phyloP scores from a whole-genome alignment of 2,888 invertebrate genomes.

The Norana najaformis region DNA sequence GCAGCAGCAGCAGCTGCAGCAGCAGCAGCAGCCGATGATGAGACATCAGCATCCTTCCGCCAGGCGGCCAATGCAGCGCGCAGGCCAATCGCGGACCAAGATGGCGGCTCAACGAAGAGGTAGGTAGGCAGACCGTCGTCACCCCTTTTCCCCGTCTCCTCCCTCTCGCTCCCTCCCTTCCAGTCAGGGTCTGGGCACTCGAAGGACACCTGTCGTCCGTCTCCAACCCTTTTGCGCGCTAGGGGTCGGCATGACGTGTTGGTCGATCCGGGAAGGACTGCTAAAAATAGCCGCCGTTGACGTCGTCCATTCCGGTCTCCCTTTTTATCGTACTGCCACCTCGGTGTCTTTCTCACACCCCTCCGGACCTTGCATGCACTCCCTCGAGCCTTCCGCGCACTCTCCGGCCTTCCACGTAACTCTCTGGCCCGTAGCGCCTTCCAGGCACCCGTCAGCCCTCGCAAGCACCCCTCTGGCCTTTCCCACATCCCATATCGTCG shows the following conservation, averaged over 20 bases:
- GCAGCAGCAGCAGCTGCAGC: neutral
- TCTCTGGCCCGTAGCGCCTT: no score
- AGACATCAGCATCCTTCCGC: neutral
- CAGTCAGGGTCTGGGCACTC: neutral
- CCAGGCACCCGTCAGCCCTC: neutral
- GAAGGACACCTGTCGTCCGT: neutral
- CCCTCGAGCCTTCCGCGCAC: neutral
- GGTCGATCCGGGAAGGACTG: neutral
- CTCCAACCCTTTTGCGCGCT: neutral
- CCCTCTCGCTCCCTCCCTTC: conserved; percentile 13
- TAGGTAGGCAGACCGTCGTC: conserved; percentile 13
- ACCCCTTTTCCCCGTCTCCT: neutral
- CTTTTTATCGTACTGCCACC: neutral
- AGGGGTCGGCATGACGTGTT: neutral
- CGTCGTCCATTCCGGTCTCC: neutral
- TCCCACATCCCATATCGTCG: neutral
- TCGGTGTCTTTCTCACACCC: neutral
- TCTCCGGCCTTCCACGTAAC: neutral
- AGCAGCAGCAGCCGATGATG: neutral
- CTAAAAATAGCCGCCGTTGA: neutral
- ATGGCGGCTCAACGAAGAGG: conserved; percentile 7
- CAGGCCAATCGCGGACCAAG: conserved; percentile 13
- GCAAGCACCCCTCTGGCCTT: neutral
- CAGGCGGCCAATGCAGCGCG: neutral
- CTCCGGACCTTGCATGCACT: neutral